Conservation (phyloP, 2,797 vertebrate species). For the Notamacropus eugenii region DNA sequence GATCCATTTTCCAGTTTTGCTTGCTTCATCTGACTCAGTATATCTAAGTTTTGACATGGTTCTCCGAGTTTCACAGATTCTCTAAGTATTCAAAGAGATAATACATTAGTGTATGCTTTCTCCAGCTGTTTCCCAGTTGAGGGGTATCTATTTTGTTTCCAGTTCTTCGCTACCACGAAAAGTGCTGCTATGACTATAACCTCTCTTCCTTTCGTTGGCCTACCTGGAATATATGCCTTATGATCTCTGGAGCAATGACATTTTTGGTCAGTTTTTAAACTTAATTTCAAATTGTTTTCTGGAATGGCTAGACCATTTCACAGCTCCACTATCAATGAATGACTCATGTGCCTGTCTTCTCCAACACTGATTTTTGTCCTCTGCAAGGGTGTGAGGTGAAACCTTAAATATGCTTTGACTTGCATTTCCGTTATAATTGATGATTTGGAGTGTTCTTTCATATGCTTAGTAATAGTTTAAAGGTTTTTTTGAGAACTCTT, state of each 20-base stretch:
- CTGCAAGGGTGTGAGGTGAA: neutral
- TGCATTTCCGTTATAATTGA: neutral
- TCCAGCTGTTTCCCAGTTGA: neutral
- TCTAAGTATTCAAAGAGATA: neutral
- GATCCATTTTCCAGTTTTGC: neutral
- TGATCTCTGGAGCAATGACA: neutral
- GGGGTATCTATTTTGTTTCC: neutral
- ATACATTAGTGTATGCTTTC: neutral
- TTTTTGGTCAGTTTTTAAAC: neutral
- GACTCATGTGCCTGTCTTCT: neutral
- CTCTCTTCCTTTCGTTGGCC: neutral
- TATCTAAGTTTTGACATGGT: neutral
- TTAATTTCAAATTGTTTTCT: neutral
- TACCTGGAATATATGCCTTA: neutral
- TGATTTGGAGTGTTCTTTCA: neutral
- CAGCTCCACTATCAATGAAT: neutral
- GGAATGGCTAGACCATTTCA: neutral
- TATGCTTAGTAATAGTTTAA: neutral
- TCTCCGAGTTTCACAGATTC: neutral
- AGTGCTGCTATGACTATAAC: neutral
- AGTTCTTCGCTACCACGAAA: neutral
- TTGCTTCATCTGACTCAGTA: neutral
- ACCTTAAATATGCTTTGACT: neutral
- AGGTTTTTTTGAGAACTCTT: neutral
- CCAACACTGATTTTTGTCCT: neutral